Evolutionary conservation across 2,113 vertebrate species (phyloP).

Genomic region (Peromyscus leucopus): DNA sequence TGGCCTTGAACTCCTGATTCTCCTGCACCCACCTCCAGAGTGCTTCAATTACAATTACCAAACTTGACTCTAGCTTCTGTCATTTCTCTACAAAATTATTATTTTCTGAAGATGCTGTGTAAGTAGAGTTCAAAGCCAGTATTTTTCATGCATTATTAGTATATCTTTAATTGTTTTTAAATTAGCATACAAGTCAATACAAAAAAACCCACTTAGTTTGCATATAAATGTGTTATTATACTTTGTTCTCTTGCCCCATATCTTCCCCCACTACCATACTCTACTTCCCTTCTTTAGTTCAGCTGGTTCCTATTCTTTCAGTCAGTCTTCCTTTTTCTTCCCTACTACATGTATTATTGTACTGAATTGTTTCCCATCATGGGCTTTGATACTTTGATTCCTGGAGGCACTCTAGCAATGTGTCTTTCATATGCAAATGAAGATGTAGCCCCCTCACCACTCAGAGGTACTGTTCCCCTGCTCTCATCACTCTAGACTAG

Average conservation of each 20-base stretch:
- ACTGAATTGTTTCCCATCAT: not conserved
- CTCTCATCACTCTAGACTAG: not conserved
- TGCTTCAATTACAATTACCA: not conserved
- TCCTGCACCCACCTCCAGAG: not conserved
- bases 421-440: not conserved
- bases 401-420: not conserved
- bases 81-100: not conserved
- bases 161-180: not conserved
- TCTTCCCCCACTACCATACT: too few relatives aligned
- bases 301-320: not conserved
- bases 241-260: not conserved
- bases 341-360: not conserved
- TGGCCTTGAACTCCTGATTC: not conserved
- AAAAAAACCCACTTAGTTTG: not conserved
- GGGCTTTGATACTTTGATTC: not conserved
- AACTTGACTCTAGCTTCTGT: not conserved
- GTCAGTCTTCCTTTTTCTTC: not conserved
- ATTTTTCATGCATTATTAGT: not conserved
- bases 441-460: too few relatives aligned
- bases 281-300: not conserved
- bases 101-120: not conserved
- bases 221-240: not conserved
- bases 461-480: not conserved
- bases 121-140: not conserved
- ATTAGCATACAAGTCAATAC: not conserved